These are phyloP conservation scores for Drosophila putrida DNA, from an alignment of 2,888 invertebrate species.

Conservation along the genomic window DNA sequence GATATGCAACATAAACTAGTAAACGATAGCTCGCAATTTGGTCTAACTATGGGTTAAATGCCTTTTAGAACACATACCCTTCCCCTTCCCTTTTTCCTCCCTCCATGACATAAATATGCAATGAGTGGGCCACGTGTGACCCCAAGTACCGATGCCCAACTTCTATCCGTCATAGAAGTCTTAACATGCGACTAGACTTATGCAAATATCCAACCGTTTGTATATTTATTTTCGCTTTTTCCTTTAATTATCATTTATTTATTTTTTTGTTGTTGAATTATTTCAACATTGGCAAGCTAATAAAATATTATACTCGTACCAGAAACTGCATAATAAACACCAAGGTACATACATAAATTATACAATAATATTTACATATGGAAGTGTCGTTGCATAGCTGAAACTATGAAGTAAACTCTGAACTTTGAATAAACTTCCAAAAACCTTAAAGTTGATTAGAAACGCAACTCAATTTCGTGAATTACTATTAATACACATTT, in stretches of 20 bases:
- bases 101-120: neutral
- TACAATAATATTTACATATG: neutral
- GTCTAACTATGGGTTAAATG: slow-evolving; percentile 56
- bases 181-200: slow-evolving; percentile 40
- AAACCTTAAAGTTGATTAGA: too few relatives aligned
- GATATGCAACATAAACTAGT: slow-evolving; percentile 12
- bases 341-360: neutral
- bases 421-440: neutral
- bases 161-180: slow-evolving; percentile 21
- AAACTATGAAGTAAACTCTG: neutral
- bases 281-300: slow-evolving; percentile 4
- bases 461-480: too few relatives aligned
- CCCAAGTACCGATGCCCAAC: slow-evolving; percentile 6
- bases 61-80: slow-evolving; percentile 48
- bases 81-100: neutral
- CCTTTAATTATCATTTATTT: neutral
- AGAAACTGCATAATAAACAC: neutral
- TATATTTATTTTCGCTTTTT: slow-evolving; percentile 14
- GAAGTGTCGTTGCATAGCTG: neutral
- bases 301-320: neutral
- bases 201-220: slow-evolving; percentile 60
- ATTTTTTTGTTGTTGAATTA: slow-evolving; percentile 22
- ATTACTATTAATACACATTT: too few relatives aligned
- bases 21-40: slow-evolving; percentile 51
- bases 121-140: slow-evolving; percentile 25